Evolutionary conservation across 2,888 invertebrate genomes (phyloP), one percentile per base, ranked within the genome.

Genomic region (Rhamphomyia laevipes): DNA sequence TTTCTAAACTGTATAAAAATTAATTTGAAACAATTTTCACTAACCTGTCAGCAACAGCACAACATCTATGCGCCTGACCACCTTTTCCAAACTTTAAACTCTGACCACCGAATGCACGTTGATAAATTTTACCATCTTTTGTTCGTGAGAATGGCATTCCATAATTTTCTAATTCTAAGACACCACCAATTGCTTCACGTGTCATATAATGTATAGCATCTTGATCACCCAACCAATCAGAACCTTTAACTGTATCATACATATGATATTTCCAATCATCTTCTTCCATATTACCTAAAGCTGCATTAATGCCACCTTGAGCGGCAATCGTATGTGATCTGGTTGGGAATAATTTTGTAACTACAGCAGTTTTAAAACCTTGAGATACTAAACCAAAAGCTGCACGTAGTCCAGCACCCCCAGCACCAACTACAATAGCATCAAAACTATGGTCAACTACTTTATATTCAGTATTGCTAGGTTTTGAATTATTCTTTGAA

Each of bases 161-260:
- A 59, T 81, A 83, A 67, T 87, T 87, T 70, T 88, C 87, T 45
- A 88, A 72, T 63, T 93, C 93, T 62, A 84, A 84, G 11, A 93
- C 35, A 35, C 23, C 23, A 4, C 4, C 7, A 7, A 27, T 9
- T 27, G 89, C 89, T 67, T 89, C 88, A 54, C 82, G 77, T 2
- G 93, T 88, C 86, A 96, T 88, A 73, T 93, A 94, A 71, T 95
- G 94, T 61, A 96, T 95, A 43, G 95, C 94, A 70, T 95, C 92
- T 74, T 91, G 87, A 66, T 94, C 93, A 57, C 93, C 93, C 10
- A 94, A 77, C 93, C 94, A 94, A 75, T 96, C 95, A 43, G 93
- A 93, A 18, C 95, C 94, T 70, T 93, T 94, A 0, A 94, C 90
- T 6, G 94, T 94, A 67, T 94, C 93, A 66, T 88, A 94, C 86